A percentile compares a stretch with the other conserved stretches of the same genome.
phyloP scores from a whole-genome alignment of 2,113 vertebrate genomes.

The Mustela nigripes region DNA sequence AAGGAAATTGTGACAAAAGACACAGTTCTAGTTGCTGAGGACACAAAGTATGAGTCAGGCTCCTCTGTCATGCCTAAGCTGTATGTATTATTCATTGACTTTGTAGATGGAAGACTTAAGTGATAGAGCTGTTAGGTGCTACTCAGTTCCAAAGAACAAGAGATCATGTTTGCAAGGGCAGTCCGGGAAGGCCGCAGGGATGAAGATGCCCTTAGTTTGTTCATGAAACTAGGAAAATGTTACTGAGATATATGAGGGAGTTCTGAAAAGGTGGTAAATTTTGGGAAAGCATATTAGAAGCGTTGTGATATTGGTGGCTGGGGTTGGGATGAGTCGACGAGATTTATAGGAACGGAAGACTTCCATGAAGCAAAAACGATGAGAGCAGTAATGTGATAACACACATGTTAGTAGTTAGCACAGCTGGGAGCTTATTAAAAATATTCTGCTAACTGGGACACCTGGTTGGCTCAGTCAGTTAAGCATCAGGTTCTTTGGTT shows the following conservation, averaged over 20 bases:
- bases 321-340: neutral
- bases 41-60: neutral
- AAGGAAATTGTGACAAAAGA: neutral
- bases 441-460: neutral
- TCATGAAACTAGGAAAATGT: neutral
- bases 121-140: neutral
- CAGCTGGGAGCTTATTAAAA: constrained; percentile 17
- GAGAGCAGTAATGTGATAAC: neutral
- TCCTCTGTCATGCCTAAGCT: neutral
- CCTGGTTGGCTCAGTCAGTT: neutral
- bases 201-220: neutral
- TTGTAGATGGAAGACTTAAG: neutral
- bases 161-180: neutral
- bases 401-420: constrained; percentile 9
- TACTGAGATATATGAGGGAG: neutral
- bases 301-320: neutral
- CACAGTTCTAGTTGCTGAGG: neutral
- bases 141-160: neutral
- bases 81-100: neutral
- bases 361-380: neutral
- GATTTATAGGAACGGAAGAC: constrained; percentile 1
- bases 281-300: neutral
- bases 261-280: neutral
- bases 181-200: neutral
- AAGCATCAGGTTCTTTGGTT: neutral